Conservation (phyloP, 2,113 vertebrate genomes). For the Serilophus lunatus region DNA sequence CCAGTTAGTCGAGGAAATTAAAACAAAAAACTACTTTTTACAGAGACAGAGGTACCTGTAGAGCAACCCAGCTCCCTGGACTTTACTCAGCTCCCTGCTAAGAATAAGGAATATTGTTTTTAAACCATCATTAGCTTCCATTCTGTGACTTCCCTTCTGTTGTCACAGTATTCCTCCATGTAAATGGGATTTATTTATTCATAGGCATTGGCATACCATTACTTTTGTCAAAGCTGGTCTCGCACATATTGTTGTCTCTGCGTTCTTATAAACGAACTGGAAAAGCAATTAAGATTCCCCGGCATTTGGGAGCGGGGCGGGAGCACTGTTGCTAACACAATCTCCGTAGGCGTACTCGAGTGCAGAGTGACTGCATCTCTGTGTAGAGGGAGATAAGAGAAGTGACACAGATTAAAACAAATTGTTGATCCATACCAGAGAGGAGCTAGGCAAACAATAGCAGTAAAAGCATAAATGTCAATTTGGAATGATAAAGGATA, state of each 20-base stretch:
- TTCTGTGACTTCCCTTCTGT: constrained; percentile 20
- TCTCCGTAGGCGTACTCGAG: constrained; percentile 58
- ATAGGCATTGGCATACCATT: constrained; percentile 67
- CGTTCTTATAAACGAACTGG: constrained; percentile 69
- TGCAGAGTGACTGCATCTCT: constrained; percentile 69
- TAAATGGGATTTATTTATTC: constrained; percentile 77
- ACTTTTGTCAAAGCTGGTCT: constrained; percentile 73
- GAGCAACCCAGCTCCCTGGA: not conserved
- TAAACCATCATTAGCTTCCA: constrained; percentile 56
- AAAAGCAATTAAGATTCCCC: constrained; percentile 75
- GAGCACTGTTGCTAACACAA: constrained; percentile 49
- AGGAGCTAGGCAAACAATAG: constrained; percentile 85
- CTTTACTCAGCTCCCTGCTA: not conserved
- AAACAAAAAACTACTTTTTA: not conserved
- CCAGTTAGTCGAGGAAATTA: not conserved
- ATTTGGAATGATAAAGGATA: constrained; percentile 89
- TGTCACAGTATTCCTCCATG: constrained; percentile 45
- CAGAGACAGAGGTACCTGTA: not conserved
- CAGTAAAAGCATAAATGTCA: constrained; percentile 89
- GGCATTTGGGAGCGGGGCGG: constrained; percentile 45
- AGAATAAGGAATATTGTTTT: constrained; percentile 28
- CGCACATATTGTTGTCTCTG: constrained; percentile 36
- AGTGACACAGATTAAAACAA: constrained; percentile 86
- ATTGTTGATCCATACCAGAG: constrained; percentile 77
- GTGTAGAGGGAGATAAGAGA: constrained; percentile 75